Percentiles rank a stretch among this genome's conserved stretches.
Conservation (phyloP, 2,888 invertebrate species). For the Melipona bicolor region DNA sequence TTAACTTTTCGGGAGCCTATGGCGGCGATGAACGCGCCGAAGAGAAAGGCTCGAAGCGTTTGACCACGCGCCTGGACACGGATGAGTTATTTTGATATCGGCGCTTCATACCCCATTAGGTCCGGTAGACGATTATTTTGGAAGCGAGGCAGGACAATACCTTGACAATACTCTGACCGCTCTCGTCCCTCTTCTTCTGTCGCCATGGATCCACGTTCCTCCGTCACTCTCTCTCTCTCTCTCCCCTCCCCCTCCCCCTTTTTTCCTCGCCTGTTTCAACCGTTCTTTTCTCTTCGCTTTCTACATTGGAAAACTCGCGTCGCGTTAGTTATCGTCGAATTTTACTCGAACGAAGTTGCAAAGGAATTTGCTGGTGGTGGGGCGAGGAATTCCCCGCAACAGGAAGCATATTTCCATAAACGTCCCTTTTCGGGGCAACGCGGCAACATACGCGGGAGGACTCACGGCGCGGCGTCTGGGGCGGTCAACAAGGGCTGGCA, state of each 20-base stretch:
- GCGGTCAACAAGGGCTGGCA: constrained; percentile 55
- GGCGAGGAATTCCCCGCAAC: constrained; percentile 38
- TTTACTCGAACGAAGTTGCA: not conserved
- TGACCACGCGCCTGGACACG: constrained; percentile 73
- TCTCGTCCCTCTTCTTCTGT: constrained; percentile 42
- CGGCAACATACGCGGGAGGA: constrained; percentile 47
- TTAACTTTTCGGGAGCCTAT: constrained; percentile 59
- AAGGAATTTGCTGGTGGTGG: not conserved
- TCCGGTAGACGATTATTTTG: constrained; percentile 80
- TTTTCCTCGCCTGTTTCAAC: not conserved
- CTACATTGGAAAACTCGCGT: constrained; percentile 15
- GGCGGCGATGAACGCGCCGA: constrained; percentile 33
- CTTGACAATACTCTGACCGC: constrained; percentile 80
- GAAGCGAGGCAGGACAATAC: constrained; percentile 79
- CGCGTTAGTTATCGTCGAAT: not conserved
- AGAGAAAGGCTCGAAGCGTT: constrained; percentile 58
- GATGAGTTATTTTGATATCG: constrained; percentile 82
- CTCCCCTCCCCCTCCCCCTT: not conserved
- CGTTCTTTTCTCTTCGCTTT: not conserved
- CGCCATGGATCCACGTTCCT: constrained; percentile 11
- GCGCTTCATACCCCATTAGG: constrained; percentile 82
- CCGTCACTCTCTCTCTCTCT: not conserved
- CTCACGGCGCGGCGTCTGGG: constrained; percentile 41
- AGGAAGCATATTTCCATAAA: constrained; percentile 60
- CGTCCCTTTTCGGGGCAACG: constrained; percentile 57